Evolutionary conservation across 1,140 invertebrate species (phyloP).

Genomic region (Magallana ariakensis): DNA sequence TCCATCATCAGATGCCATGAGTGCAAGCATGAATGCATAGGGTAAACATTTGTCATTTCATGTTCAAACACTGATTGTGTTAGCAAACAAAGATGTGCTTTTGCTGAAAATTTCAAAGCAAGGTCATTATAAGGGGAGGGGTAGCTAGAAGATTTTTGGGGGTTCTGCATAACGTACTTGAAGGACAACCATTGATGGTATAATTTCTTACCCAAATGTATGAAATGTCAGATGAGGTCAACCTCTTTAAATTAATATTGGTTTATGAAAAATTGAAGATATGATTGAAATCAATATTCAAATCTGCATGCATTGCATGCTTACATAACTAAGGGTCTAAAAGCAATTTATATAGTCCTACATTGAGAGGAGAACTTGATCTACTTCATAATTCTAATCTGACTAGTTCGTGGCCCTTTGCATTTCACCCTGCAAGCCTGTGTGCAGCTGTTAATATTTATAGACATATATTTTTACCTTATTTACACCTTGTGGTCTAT

Average conservation of each 20-base stretch:
- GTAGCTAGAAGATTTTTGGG: too few relatives aligned
- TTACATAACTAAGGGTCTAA: slow-evolving; percentile 1
- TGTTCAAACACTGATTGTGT: neutral
- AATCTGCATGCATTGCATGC: slow-evolving; percentile 14
- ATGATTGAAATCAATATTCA: slow-evolving; percentile 7
- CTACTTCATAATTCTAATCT: neutral
- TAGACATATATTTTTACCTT: neutral
- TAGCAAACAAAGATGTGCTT: neutral
- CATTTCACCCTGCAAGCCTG: neutral
- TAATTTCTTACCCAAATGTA: too few relatives aligned
- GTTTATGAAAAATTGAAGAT: neutral
- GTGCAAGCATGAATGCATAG: neutral
- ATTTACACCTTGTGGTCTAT: slow-evolving; percentile 19
- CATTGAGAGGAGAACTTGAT: neutral
- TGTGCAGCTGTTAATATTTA: slow-evolving; percentile 21
- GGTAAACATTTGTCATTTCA: neutral
- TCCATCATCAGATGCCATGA: neutral
- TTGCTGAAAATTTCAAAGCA: too few relatives aligned
- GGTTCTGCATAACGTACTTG: too few relatives aligned
- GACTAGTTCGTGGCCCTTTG: neutral
- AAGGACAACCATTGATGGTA: too few relatives aligned
- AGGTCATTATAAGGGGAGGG: too few relatives aligned
- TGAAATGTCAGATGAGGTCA: too few relatives aligned
- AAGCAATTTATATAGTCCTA: neutral
- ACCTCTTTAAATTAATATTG: too few relatives aligned